Percentiles rank a stretch among this genome's conserved stretches.
Evolutionary conservation across 2,888 invertebrate genomes (phyloP).

Genomic region (Capitulum mitella): DNA sequence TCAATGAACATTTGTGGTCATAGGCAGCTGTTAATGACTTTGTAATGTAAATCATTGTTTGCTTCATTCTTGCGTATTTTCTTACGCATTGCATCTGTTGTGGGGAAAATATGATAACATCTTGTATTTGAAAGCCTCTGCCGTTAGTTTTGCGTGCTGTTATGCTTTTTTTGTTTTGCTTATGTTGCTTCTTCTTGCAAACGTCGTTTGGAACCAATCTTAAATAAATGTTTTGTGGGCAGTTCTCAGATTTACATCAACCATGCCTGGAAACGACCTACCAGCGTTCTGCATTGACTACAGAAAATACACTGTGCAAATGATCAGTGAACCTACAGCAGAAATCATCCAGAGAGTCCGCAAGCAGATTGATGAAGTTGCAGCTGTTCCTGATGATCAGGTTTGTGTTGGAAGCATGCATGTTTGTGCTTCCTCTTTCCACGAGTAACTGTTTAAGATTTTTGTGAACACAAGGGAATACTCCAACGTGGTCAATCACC

Average conservation of each 20-base stretch:
- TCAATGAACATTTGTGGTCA: no score
- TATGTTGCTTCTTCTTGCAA: background rate
- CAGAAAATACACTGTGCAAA: slow-evolving; percentile 6
- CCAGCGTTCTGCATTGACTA: slow-evolving; percentile 15
- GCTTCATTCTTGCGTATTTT: no score
- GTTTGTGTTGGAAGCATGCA: background rate
- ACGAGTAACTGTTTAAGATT: no score
- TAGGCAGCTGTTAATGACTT: no score
- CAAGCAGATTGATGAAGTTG: background rate
- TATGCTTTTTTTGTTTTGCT: background rate
- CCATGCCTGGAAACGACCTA: background rate
- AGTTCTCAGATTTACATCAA: background rate
- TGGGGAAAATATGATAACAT: no score
- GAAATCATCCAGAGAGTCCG: background rate
- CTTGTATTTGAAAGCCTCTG: background rate
- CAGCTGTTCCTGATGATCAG: background rate
- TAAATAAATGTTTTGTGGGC: no score
- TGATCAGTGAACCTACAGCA: background rate
- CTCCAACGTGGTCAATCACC: no score
- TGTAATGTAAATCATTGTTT: no score
- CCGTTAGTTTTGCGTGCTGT: background rate
- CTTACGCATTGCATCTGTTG: no score
- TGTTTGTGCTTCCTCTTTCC: no score
- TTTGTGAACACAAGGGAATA: no score
- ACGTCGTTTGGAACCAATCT: no score